Evolutionary conservation across 2,113 vertebrate genomes (phyloP), one percentile per base, ranked within the genome.

Genomic region (Mormyrus lacerda): DNA sequence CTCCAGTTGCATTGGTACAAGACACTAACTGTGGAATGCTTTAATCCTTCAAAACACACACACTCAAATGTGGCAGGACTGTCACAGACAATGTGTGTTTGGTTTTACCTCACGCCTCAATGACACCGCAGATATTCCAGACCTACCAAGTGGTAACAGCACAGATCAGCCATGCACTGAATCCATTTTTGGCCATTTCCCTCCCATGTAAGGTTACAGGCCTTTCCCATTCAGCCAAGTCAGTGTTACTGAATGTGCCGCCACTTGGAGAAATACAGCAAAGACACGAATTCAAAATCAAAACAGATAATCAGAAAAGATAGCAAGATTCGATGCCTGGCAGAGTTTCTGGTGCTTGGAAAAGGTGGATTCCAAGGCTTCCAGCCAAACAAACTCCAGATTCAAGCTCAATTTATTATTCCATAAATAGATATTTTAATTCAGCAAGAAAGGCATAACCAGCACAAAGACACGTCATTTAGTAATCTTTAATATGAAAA

Each of bases 381-480:
- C 24, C 48, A 73, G 53, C 83, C 89, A 51, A 39, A 53, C 42
- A 48, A 31, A 11, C 91, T 92, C 90, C 91, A 89, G 90, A 90
- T 90, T 88, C 92, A 91, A 92, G 11, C 45, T 90, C 73, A 87
- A 55, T 88, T 86, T 88, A 89, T 89, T 91, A 86, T 93, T 90
- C 87, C 88, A 85, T 90, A 90, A 92, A 94, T 90, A 94, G 90
- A 91, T 90, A 89, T 93, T 91, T 92, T 92, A 95, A 95, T 95
- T 95, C 93, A 91, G 95, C 94, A 94, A 93, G 93, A 94, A 93
- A 94, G 94, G 94, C 93, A 95, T 94, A 90, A 94, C 94, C 92
- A 31, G 93, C 93, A 95, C 94, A 93, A 89, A 94, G 92, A 89
- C 89, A 82, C 92, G 90, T 92, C 92, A 93, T 44, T 90, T 93